Evolutionary conservation across 2,888 invertebrate genomes (phyloP), one percentile per base, ranked within the genome.

Genomic region (Protonemura montana): DNA sequence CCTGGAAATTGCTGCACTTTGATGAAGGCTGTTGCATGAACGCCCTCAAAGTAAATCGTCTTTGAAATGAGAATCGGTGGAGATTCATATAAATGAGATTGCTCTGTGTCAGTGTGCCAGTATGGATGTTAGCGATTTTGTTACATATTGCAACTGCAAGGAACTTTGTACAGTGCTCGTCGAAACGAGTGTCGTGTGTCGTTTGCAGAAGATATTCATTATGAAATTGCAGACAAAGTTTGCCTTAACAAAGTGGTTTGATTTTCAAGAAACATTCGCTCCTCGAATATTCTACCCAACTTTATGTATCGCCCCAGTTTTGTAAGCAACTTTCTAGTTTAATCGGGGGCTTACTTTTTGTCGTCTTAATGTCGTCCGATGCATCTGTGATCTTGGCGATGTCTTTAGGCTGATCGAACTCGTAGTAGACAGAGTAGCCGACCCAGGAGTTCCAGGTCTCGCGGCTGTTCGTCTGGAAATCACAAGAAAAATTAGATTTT

Each of bases 351-450:
- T 81, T 42, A 82, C 29, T 86, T 82, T 86, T 59, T 26, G 77
- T 85, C 25, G 81, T 86, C 82, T 30, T 27, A 16, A 82, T 25
- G 86, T 80, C 85, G 81, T 59, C 85, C 7, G 78, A 86, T 42
- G 83, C 85, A 76, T 59, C 85, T n/a, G 78, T 85, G 59, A 84
- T 81, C 80, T 83, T 82, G 10, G 27, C 76, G 13, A 35, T 29
- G 13, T 86, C 86, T 78, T 80, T 76, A 21, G 86, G 89, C 85
- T 89, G 89, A 26, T 89, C 88, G 77, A 89, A 88, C 87, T 89
- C 89, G 76, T 90, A 87, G 76, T 89, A 89, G 26, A 88, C 85
- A 26, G 85, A 84, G 81, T 88, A 87, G 29, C 86, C 86, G n/a
- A 85, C 85, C 13, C 82, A 29, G 13, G 81, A 76, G 6, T 27